Conservation (phyloP, 2,113 vertebrate genomes). For the Hydrochoerus hydrochaeris region DNA sequence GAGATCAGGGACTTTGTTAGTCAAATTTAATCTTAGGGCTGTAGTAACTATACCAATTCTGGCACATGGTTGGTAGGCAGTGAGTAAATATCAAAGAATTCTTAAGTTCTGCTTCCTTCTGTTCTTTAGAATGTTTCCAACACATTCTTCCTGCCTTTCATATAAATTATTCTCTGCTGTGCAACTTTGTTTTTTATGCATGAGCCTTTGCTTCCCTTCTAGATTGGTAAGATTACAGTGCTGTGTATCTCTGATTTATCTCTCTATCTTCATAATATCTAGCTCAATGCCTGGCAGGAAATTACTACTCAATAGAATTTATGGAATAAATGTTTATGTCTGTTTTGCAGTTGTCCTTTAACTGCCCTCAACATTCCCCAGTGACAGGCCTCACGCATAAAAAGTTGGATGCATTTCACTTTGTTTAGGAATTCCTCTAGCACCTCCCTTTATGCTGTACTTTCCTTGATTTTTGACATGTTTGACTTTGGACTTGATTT, state of each 20-base stretch:
- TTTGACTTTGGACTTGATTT: constrained; percentile 26
- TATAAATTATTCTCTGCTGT: neutral
- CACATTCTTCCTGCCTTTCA: neutral
- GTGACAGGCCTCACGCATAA: neutral
- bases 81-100: neutral
- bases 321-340: neutral
- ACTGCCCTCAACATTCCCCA: neutral
- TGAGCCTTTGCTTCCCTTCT: neutral
- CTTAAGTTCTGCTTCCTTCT: neutral
- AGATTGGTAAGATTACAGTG: neutral
- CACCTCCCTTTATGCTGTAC: neutral
- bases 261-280: neutral
- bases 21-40: neutral
- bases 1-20: neutral
- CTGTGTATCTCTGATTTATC: neutral
- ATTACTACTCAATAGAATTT: neutral
- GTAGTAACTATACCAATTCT: neutral
- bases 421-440: neutral
- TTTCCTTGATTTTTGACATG: neutral
- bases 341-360: neutral
- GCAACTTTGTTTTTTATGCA: neutral
- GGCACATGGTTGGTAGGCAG: neutral
- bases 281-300: neutral
- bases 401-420: neutral
- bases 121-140: neutral